These are phyloP conservation scores for Halcyon badia DNA, from an alignment of 2,797 vertebrate species.

Conservation along the genomic window DNA sequence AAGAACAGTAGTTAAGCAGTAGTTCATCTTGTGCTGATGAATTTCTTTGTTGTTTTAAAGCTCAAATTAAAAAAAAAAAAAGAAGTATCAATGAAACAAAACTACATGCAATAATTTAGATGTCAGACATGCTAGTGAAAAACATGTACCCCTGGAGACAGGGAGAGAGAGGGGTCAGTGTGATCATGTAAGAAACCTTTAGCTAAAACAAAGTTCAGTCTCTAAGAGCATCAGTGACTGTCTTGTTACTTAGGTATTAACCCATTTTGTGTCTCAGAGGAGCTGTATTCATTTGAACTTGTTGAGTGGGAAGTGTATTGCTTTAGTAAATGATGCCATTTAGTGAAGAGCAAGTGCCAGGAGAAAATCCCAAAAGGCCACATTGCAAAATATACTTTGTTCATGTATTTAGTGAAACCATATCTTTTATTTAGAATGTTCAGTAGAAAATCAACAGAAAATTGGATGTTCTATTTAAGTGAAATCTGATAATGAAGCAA, in stretches of 20 bases:
- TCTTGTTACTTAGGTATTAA: not conserved
- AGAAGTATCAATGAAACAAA: not conserved
- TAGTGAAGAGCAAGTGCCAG: not conserved
- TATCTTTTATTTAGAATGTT: not conserved
- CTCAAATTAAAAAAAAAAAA: not conserved
- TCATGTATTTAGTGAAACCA: slow-evolving; percentile 16
- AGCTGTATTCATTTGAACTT: not conserved
- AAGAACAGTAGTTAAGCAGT: not conserved
- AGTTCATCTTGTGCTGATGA: not conserved
- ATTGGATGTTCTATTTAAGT: not conserved
- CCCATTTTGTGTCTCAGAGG: not conserved
- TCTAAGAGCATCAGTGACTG: not conserved
- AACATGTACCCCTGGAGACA: not conserved
- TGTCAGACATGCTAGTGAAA: not conserved
- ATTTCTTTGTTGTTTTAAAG: slow-evolving; percentile 38
- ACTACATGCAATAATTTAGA: not conserved
- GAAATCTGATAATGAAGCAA: not conserved
- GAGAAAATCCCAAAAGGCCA: not conserved
- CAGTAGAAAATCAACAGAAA: not conserved
- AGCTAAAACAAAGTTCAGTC: not conserved
- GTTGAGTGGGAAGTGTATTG: not conserved
- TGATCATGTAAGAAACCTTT: not conserved
- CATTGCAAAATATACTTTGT: not conserved
- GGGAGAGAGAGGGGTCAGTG: not conserved
- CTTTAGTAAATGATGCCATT: not conserved